Evolutionary conservation across 2,888 invertebrate genomes (phyloP).

Genomic region (Nomada ruficornis): DNA sequence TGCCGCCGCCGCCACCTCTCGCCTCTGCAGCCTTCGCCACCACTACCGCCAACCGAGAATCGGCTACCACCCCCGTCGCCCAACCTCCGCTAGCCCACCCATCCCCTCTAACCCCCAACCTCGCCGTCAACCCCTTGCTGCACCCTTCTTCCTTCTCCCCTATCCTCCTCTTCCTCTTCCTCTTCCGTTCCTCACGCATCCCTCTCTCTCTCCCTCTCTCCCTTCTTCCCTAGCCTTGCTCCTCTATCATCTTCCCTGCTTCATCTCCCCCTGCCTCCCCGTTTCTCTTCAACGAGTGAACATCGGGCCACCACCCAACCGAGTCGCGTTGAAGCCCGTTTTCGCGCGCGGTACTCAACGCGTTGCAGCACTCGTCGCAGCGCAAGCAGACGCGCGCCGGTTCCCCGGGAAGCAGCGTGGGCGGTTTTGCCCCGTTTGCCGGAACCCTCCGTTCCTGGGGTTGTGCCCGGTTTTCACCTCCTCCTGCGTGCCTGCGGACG

Average conservation of each 20-base stretch:
- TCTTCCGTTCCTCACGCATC: constrained; percentile 33
- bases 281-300: constrained; percentile 49
- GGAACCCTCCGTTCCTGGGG: constrained; percentile 71
- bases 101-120: constrained; percentile 38
- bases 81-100: constrained; percentile 68
- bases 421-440: constrained; percentile 72
- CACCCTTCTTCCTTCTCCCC: constrained; percentile 45
- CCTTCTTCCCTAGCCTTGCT: constrained; percentile 20
- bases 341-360: constrained; percentile 69
- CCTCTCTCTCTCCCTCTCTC: constrained; percentile 21
- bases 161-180: constrained; percentile 10
- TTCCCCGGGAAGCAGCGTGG: constrained; percentile 71
- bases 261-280: constrained; percentile 28
- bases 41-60: constrained; percentile 68
- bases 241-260: constrained; percentile 14
- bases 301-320: constrained; percentile 63
- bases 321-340: constrained; percentile 68
- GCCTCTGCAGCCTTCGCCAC: constrained; percentile 58
- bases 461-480: constrained; percentile 72
- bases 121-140: constrained; percentile 8
- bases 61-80: constrained; percentile 66
- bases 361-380: constrained; percentile 69
- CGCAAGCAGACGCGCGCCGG: constrained; percentile 73
- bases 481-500: constrained; percentile 72
- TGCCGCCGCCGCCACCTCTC: constrained; percentile 63